Evolutionary conservation across 1,140 invertebrate genomes (phyloP).

Genomic region (Brachionus angularis): DNA sequence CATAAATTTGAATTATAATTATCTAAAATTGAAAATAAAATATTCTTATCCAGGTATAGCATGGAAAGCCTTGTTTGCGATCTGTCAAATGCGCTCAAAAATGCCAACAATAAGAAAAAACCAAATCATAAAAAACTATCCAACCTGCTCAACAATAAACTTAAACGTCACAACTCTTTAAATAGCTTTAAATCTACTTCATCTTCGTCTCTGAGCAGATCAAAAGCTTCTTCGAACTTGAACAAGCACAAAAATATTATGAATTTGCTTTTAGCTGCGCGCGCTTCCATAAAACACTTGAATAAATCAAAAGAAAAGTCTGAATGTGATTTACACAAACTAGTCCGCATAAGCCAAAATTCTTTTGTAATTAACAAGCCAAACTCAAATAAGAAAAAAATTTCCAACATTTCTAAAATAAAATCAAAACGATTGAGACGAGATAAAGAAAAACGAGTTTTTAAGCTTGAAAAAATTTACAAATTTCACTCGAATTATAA

Average conservation of each 20-base stretch:
- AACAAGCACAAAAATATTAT: constrained; percentile 25
- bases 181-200: background rate
- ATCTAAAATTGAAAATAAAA: no score
- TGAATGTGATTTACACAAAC: background rate
- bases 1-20: no score
- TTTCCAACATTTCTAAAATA: no score
- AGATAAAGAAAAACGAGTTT: constrained; percentile 8
- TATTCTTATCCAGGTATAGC: no score
- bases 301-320: background rate
- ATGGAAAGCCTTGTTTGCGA: no score
- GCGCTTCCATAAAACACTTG: background rate
- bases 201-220: background rate
- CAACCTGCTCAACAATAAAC: background rate
- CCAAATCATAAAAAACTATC: background rate
- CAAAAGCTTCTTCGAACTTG: background rate
- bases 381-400: background rate
- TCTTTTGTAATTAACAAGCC: background rate
- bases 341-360: background rate
- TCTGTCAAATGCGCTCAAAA: no score
- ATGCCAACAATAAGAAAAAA: no score
- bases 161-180: background rate
- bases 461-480: constrained; percentile 32
- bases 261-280: constrained; percentile 13
- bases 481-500: constrained; percentile 15
- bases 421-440: constrained; percentile 20